A percentile compares a stretch with the other conserved stretches of the same genome.
Conservation (phyloP, 2,797 vertebrate species). For the Falco novaeseelandiae region DNA sequence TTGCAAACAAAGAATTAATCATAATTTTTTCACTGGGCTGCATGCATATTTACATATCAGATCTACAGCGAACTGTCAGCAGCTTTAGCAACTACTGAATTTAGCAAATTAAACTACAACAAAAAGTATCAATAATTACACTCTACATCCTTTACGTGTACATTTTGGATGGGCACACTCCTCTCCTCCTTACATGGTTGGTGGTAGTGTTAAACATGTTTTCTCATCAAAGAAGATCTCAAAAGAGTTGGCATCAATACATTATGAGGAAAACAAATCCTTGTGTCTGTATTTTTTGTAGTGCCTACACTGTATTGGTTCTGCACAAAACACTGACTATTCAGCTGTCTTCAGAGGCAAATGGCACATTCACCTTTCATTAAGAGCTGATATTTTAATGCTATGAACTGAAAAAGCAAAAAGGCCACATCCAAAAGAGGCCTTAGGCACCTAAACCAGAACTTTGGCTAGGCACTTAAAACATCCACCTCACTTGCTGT, state of each 20-base stretch:
- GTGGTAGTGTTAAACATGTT: background rate
- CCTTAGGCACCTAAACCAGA: background rate
- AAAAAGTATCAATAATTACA: background rate
- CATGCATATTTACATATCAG: background rate
- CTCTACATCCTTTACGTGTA: background rate
- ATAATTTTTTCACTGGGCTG: background rate
- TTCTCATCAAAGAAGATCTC: background rate
- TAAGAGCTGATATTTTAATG: background rate
- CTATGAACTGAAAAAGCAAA: background rate
- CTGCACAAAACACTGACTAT: background rate
- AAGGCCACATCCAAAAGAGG: background rate
- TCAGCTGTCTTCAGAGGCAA: background rate
- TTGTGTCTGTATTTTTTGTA: background rate
- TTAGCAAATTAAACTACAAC: conserved; percentile 1
- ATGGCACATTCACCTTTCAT: background rate
- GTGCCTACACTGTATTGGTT: background rate
- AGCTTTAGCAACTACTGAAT: background rate
- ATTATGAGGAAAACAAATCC: background rate
- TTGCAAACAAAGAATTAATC: conserved; percentile 1
- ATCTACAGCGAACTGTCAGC: background rate
- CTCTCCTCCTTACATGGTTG: background rate
- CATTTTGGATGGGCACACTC: background rate
- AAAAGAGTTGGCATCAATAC: background rate
- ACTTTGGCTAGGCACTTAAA: background rate
- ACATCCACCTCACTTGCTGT: background rate